Percentiles rank a stretch among this genome's conserved stretches.
Conservation (phyloP, 2,113 vertebrate species). For the Oncorhynchus nerka region DNA sequence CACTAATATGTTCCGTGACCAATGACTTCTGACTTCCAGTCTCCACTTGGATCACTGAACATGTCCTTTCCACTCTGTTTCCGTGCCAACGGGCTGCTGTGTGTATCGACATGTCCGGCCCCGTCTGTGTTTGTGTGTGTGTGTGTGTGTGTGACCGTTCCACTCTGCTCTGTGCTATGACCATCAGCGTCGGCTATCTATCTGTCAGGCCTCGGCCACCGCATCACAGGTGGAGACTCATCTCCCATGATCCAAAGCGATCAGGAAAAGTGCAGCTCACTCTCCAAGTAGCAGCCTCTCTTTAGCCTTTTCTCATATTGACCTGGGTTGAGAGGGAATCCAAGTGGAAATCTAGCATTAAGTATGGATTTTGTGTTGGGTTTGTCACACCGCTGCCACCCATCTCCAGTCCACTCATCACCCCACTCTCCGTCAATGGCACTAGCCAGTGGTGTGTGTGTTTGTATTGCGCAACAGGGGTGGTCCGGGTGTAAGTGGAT, state of each 20-base stretch:
- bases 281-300: not conserved
- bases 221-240: not conserved
- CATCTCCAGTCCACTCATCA: not conserved
- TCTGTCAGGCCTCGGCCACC: slow-evolving; percentile 50
- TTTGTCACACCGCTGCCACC: slow-evolving; percentile 10
- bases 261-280: not conserved
- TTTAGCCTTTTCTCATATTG: slow-evolving; percentile 40
- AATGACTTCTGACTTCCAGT: slow-evolving; percentile 75
- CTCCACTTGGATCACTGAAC: slow-evolving; percentile 49
- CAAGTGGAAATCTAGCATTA: slow-evolving; percentile 8
- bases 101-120: slow-evolving; percentile 59
- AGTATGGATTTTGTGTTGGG: slow-evolving; percentile 5
- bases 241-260: not conserved
- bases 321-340: slow-evolving; percentile 57
- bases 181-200: not conserved
- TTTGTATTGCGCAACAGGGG: too few species aligned
- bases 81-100: slow-evolving; percentile 67
- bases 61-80: slow-evolving; percentile 71
- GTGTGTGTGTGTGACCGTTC: slow-evolving; percentile 26
- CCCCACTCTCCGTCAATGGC: not conserved
- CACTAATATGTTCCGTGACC: slow-evolving; percentile 60
- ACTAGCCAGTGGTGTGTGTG: too few species aligned
- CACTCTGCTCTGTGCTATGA: not conserved
- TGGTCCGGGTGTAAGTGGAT: slow-evolving; percentile 5
- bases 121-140: slow-evolving; percentile 41